These are phyloP conservation scores for Acholoe squamosa DNA, from an alignment of 2,888 invertebrate species.

Conservation along the genomic window DNA sequence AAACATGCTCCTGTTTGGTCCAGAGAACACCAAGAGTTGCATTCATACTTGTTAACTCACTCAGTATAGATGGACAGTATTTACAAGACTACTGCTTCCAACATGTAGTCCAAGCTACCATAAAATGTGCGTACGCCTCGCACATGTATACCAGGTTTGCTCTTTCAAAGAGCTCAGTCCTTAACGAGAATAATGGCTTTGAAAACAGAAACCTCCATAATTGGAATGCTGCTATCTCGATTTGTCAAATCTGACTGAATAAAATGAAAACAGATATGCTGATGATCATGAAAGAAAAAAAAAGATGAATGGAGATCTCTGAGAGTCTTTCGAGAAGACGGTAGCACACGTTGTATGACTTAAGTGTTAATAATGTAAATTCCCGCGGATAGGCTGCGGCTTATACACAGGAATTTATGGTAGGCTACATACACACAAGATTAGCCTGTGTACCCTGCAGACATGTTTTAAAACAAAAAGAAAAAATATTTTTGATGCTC, in stretches of 20 bases:
- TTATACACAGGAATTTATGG: too few species aligned
- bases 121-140: background rate
- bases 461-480: background rate
- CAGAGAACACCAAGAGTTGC: background rate
- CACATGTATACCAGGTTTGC: slow-evolving; percentile 19
- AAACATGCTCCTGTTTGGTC: background rate
- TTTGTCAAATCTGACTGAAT: slow-evolving; percentile 33
- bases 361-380: background rate
- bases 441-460: background rate
- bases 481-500: background rate
- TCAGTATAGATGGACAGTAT: slow-evolving; percentile 38
- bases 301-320: slow-evolving; percentile 3
- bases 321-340: background rate
- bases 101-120: slow-evolving; percentile 50
- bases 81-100: slow-evolving; percentile 42
- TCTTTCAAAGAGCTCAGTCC: slow-evolving; percentile 47
- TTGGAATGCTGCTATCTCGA: slow-evolving; percentile 43
- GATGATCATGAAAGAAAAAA: background rate
- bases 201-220: slow-evolving; percentile 57
- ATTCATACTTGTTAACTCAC: slow-evolving; percentile 14
- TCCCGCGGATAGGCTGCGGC: too few species aligned
- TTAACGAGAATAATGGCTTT: slow-evolving; percentile 12
- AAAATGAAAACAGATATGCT: slow-evolving; percentile 38
- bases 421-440: background rate
- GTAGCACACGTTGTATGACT: background rate